Conservation (phyloP, 1,140 invertebrate species). For the Bombus ignitus region DNA sequence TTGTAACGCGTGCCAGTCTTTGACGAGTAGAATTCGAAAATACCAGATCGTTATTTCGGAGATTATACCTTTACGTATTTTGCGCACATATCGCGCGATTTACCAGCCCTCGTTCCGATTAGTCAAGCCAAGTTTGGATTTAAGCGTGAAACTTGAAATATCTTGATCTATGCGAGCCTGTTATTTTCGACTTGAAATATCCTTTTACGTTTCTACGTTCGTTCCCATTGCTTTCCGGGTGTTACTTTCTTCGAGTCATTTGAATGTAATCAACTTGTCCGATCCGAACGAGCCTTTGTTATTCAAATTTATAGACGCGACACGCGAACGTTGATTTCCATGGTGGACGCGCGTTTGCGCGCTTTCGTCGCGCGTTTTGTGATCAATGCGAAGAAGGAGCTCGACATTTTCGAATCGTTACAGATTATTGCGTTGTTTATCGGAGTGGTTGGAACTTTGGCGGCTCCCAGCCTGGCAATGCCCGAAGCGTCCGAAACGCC, state of each 20-base stretch:
- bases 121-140: background rate
- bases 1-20: too few species aligned
- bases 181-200: background rate
- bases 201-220: too few species aligned
- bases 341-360: background rate
- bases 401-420: background rate
- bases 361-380: background rate
- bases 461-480: slow-evolving; percentile 16
- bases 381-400: background rate
- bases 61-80: rapidly evolving
- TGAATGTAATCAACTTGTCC: too few species aligned
- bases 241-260: too few species aligned
- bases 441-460: slow-evolving; percentile 51
- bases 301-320: background rate
- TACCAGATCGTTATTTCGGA: background rate
- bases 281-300: background rate
- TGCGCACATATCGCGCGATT: background rate
- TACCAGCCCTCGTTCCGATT: background rate
- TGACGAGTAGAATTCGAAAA: background rate
- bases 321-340: background rate
- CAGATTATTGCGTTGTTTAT: slow-evolving; percentile 68
- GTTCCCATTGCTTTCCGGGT: too few species aligned
- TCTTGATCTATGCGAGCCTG: background rate
- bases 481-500: background rate
- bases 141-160: background rate